Conservation (phyloP, 2,888 invertebrate genomes). For the Mimas tiliae region DNA sequence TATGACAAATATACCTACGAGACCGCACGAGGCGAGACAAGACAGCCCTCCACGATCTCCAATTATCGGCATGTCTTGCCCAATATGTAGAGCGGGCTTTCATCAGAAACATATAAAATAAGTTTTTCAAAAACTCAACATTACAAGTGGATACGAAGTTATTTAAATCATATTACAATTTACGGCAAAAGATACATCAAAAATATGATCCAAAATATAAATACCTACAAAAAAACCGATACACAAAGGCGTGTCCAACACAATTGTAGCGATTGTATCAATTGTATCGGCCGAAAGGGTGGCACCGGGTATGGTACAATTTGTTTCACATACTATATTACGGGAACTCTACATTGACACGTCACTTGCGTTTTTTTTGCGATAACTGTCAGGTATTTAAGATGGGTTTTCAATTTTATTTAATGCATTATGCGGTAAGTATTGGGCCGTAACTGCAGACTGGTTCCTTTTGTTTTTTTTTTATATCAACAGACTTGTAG, state of each 20-base stretch:
- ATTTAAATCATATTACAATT: conserved; percentile 10
- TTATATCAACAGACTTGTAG: background rate
- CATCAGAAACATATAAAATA: no score
- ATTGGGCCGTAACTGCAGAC: conserved; percentile 20
- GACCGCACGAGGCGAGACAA: no score
- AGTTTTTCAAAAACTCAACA: no score
- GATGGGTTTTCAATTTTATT: conserved; percentile 23
- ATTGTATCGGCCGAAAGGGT: conserved; percentile 57
- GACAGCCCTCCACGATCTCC: no score
- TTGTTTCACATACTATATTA: conserved; percentile 53
- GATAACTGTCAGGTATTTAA: conserved; percentile 34
- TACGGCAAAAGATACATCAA: background rate
- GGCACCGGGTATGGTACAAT: conserved; percentile 42
- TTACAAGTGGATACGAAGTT: no score
- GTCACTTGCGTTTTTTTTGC: conserved; percentile 33
- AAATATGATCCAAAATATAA: conserved; percentile 2
- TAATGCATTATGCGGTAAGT: conserved; percentile 33
- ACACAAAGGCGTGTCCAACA: conserved; percentile 50
- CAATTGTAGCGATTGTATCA: conserved; percentile 57
- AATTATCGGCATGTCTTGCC: no score
- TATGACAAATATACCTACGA: no score
- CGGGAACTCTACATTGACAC: conserved; percentile 32
- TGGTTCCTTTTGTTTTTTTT: conserved; percentile 5
- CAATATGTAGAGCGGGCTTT: no score
- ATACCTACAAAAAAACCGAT: conserved; percentile 34